Conservation (phyloP, 2,888 invertebrate species). For the Drosophila infuscata region DNA sequence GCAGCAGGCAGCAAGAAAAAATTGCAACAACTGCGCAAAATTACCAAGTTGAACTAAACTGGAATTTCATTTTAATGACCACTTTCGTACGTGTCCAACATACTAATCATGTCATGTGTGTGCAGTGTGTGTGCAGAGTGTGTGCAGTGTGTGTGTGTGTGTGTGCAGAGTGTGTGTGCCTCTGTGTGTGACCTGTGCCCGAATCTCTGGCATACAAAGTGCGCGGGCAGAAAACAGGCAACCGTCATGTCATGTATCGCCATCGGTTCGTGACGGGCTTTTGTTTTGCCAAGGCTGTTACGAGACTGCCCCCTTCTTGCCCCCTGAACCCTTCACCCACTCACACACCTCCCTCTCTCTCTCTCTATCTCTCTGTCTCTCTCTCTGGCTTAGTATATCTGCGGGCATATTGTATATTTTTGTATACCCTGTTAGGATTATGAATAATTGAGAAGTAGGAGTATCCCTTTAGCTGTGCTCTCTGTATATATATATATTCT, state of each 20-base stretch:
- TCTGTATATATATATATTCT: not conserved
- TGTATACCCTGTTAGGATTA: not conserved
- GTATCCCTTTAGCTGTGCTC: not conserved
- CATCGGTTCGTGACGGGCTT: constrained; percentile 64
- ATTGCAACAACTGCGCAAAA: constrained; percentile 80
- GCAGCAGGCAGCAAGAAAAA: constrained; percentile 40
- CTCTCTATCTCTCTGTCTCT: constrained; percentile 6
- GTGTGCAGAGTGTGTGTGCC: constrained; percentile 7
- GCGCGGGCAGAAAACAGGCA: constrained; percentile 22
- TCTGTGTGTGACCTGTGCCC: constrained; percentile 52
- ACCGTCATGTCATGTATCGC: constrained; percentile 59
- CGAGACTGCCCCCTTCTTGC: not conserved
- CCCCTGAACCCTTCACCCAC: not conserved
- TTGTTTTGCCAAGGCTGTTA: constrained; percentile 59
- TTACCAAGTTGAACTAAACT: constrained; percentile 80
- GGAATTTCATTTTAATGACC: constrained; percentile 83
- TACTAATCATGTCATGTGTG: constrained; percentile 80
- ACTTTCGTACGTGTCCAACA: constrained; percentile 83
- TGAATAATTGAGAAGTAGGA: not conserved
- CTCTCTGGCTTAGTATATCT: not conserved
- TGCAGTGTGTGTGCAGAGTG: constrained; percentile 27
- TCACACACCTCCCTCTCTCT: not conserved
- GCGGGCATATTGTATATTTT: constrained; percentile 1
- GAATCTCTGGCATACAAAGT: constrained; percentile 34
- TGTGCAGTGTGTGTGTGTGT: constrained; percentile 31